phyloP scores from a whole-genome alignment of 2,797 vertebrate species.

The Epinephelus malabaricus region DNA sequence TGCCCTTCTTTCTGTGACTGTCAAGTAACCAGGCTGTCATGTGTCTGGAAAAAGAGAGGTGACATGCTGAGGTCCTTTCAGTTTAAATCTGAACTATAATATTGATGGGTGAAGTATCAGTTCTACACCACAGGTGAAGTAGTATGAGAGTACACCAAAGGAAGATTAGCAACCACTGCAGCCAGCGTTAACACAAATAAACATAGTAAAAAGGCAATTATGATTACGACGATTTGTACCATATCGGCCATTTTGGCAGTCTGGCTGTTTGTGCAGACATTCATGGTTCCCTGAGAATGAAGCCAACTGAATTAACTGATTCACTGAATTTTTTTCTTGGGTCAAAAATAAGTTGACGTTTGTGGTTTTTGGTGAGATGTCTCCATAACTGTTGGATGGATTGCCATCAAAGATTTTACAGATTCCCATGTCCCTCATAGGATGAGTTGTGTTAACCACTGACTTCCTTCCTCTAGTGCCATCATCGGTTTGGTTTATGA shows the following conservation, averaged over 20 bases:
- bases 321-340: not conserved
- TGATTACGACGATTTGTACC: not conserved
- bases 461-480: conserved; percentile 7
- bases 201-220: not conserved
- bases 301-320: not conserved
- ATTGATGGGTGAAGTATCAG: conserved; percentile 22
- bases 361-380: not conserved
- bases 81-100: conserved; percentile 45
- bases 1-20: conserved; percentile 58
- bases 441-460: not conserved
- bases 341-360: not conserved
- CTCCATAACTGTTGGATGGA: not conserved
- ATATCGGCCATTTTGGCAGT: not conserved
- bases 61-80: conserved; percentile 54
- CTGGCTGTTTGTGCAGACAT: not conserved
- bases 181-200: not conserved
- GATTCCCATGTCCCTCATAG: not conserved
- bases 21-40: conserved; percentile 54
- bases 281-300: not conserved
- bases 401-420: not conserved
- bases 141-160: not conserved
- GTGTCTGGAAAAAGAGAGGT: conserved; percentile 53
- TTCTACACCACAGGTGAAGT: conserved; percentile 9
- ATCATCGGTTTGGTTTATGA: not conserved
- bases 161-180: not conserved